These are phyloP conservation scores for Hormiphora californensis DNA, from an alignment of 37 sponge, comb jelly and placozoan species.

Conservation along the genomic window DNA sequence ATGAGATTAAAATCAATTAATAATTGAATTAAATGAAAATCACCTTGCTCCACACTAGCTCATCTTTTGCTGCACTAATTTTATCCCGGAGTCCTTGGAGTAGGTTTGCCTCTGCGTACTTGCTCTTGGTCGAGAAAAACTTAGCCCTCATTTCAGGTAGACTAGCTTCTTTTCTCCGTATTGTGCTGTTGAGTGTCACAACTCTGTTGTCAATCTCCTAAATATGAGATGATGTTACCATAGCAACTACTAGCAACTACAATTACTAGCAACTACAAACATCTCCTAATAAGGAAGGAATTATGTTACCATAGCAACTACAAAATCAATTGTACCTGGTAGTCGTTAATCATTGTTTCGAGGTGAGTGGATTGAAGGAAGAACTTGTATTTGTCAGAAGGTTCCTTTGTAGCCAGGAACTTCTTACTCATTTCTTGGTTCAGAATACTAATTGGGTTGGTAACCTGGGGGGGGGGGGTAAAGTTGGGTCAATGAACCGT, in stretches of 20 bases:
- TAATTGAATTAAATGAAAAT: no score
- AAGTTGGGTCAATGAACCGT: background rate
- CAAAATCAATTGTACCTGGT: conserved; percentile 59
- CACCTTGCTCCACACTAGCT: conserved; percentile 50
- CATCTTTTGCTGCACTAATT: background rate
- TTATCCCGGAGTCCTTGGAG: conserved; percentile 34
- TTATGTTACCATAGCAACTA: background rate
- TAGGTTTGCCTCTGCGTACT: no score
- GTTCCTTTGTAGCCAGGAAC: conserved; percentile 78
- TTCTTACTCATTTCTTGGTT: conserved; percentile 90
- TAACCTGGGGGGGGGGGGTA: conserved; percentile 59
- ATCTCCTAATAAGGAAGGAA: background rate
- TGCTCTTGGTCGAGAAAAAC: no score
- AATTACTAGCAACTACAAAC: no score
- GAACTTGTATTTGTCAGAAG: conserved; percentile 76
- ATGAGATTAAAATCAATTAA: no score
- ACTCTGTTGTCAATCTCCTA: no score
- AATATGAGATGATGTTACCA: no score
- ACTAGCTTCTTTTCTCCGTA: no score
- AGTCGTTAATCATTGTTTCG: conserved; percentile 79
- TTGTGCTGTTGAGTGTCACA: no score
- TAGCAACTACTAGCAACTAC: no score
- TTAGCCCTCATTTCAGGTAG: no score
- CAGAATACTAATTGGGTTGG: conserved; percentile 93
- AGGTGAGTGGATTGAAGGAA: conserved; percentile 97